These are phyloP conservation scores for Drosophila santomea DNA, from an alignment of 1,140 invertebrate genomes.

Conservation along the genomic window DNA sequence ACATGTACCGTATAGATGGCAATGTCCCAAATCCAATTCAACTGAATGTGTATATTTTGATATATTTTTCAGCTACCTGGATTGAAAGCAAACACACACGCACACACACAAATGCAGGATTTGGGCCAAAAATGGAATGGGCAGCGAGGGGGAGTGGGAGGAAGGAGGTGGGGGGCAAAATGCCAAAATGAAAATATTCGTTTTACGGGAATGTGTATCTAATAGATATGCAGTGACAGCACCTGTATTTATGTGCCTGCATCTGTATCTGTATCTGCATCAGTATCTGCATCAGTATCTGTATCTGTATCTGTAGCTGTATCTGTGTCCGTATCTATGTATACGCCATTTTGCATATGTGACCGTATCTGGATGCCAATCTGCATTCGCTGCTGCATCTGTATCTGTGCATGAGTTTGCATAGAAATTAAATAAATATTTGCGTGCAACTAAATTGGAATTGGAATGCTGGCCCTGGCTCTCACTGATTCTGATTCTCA, in stretches of 20 bases:
- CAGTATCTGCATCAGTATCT: slow-evolving; percentile 23
- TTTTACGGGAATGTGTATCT: slow-evolving; percentile 24
- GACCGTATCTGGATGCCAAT: slow-evolving; percentile 26
- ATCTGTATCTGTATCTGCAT: slow-evolving; percentile 28
- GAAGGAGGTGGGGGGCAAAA: not conserved
- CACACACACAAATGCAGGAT: not conserved
- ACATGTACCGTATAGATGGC: not conserved
- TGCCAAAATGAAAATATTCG: slow-evolving; percentile 52
- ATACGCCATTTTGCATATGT: slow-evolving; percentile 24
- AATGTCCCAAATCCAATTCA: slow-evolving; percentile 19
- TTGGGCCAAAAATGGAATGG: slow-evolving; percentile 12
- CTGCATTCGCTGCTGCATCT: slow-evolving; percentile 12
- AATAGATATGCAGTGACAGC: slow-evolving; percentile 64
- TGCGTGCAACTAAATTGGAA: slow-evolving; percentile 76
- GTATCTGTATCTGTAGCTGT: slow-evolving; percentile 21
- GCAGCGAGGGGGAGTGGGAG: not conserved
- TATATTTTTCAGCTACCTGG: slow-evolving; percentile 6
- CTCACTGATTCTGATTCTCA: slow-evolving; percentile 23
- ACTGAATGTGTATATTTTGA: slow-evolving; percentile 6
- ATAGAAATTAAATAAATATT: slow-evolving; percentile 80
- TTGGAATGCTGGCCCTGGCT: slow-evolving; percentile 60
- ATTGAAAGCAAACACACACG: slow-evolving; percentile 51
- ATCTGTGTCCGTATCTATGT: slow-evolving; percentile 21
- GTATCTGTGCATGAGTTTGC: slow-evolving; percentile 53
- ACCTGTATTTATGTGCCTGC: slow-evolving; percentile 58